phyloP scores from a whole-genome alignment of 2,888 invertebrate genomes.

The Drosophila pegasa region DNA sequence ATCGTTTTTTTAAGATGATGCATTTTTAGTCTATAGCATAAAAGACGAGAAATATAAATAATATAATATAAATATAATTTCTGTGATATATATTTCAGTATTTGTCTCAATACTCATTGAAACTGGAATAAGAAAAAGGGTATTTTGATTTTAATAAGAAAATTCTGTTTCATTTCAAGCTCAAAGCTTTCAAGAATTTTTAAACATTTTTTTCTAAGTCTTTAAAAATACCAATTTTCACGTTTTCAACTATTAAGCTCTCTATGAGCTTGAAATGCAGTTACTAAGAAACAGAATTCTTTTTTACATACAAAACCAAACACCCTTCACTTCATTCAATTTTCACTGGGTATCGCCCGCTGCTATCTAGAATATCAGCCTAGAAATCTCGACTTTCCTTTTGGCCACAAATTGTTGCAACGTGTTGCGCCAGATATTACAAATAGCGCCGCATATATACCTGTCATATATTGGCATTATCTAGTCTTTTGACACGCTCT shows the following conservation, averaged over 20 bases:
- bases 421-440: slow-evolving; percentile 14
- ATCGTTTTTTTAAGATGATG: too few relatives aligned
- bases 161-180: too few relatives aligned
- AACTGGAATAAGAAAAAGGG: too few relatives aligned
- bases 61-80: too few relatives aligned
- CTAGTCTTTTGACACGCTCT: neutral
- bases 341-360: neutral
- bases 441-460: neutral
- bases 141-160: too few relatives aligned
- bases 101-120: too few relatives aligned
- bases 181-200: too few relatives aligned
- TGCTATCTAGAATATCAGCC: neutral
- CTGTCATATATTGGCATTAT: neutral
- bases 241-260: neutral
- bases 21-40: too few relatives aligned
- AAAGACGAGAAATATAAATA: too few relatives aligned
- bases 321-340: too few relatives aligned
- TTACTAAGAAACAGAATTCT: neutral
- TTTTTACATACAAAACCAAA: neutral
- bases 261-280: neutral
- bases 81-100: too few relatives aligned
- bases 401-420: slow-evolving; percentile 11
- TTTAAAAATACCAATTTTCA: neutral
- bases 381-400: slow-evolving; percentile 1
- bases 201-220: too few relatives aligned